Evolutionary conservation across 92 coral and sea anemone genomes (phyloP).

Genomic region (Paragorgia papillata): DNA sequence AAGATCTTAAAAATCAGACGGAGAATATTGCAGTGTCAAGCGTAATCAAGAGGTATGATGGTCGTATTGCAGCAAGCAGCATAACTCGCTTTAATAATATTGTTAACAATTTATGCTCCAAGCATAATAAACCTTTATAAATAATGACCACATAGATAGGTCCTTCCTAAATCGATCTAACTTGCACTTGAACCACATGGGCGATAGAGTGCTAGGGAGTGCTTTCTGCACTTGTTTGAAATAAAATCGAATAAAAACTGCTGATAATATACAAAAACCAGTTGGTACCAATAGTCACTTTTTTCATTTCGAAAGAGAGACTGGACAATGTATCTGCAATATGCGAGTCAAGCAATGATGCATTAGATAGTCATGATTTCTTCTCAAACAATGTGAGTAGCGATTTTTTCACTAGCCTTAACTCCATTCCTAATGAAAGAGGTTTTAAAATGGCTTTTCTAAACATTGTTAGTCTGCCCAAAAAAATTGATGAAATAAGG

Average conservation of each 20-base stretch:
- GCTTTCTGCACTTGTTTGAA: no score
- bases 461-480: no score
- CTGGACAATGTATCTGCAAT: slow-evolving; percentile 14
- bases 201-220: slow-evolving; percentile 25
- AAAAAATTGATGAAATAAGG: no score
- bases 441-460: no score
- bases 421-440: no score
- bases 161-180: slow-evolving; percentile 11
- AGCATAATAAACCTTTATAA: background rate
- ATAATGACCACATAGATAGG: slow-evolving; percentile 23
- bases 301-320: slow-evolving; percentile 1
- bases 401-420: no score
- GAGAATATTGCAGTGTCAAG: no score
- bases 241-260: no score
- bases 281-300: slow-evolving; percentile 3
- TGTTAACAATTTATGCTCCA: slow-evolving; percentile 4
- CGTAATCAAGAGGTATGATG: no score
- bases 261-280: slow-evolving; percentile 9
- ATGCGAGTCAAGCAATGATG: background rate
- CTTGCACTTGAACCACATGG: slow-evolving; percentile 1
- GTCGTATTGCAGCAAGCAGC: slow-evolving; percentile 15
- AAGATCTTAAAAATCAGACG: no score
- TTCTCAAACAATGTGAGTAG: no score
- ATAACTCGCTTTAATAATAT: slow-evolving; percentile 10
- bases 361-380: no score